Evolutionary conservation across 1,140 invertebrate genomes (phyloP).

Genomic region (Kradibia gibbosae): DNA sequence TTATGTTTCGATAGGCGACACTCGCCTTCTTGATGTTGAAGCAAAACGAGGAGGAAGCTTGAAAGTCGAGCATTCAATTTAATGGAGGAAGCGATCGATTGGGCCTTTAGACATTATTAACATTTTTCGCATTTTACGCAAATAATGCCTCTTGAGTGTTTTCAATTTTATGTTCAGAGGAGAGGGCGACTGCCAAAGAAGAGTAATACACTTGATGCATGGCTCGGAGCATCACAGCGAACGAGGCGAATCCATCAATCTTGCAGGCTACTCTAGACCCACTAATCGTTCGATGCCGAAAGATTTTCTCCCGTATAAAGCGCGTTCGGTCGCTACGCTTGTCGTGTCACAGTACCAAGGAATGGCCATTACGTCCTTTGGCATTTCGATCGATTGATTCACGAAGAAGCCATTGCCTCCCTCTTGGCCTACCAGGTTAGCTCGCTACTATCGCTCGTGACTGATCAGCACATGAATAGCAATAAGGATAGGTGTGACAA

Average conservation of each 20-base stretch:
- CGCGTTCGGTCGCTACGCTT: background rate
- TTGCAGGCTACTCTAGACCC: background rate
- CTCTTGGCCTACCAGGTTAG: background rate
- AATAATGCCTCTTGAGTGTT: background rate
- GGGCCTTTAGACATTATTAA: too few species aligned
- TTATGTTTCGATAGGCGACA: too few species aligned
- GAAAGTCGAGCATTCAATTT: too few species aligned
- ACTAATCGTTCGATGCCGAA: conserved; percentile 2
- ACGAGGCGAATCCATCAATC: conserved; percentile 34
- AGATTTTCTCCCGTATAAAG: background rate
- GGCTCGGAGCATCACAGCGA: background rate
- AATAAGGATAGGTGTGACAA: background rate
- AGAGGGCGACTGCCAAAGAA: background rate
- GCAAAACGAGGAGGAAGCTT: too few species aligned
- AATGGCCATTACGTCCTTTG: background rate
- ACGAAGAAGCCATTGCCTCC: background rate
- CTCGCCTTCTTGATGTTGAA: too few species aligned
- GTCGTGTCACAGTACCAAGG: background rate
- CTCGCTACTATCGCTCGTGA: background rate
- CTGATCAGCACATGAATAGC: too few species aligned
- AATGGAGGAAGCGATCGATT: too few species aligned
- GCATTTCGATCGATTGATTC: background rate
- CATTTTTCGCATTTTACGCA: background rate
- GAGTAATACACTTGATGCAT: background rate
- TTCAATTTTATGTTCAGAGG: background rate